phyloP scores from a whole-genome alignment of 1,140 invertebrate species.

The Radopholus similis region DNA sequence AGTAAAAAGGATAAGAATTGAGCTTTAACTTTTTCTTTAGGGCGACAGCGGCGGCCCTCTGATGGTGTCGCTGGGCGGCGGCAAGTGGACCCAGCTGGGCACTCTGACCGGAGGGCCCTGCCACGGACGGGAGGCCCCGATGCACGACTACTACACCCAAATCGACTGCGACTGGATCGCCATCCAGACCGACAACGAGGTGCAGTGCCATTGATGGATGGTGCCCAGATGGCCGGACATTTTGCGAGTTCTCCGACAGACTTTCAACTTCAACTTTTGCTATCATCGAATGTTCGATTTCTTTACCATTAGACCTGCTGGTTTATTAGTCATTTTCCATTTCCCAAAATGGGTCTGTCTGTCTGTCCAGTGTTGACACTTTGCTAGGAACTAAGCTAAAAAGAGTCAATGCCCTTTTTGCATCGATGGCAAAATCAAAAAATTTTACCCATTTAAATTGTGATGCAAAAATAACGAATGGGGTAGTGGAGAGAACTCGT shows the following conservation, averaged over 20 bases:
- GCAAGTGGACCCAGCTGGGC: constrained; percentile 6
- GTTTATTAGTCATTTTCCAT: background rate
- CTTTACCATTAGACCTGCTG: background rate
- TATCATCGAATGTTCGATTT: background rate
- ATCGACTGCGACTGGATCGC: constrained; percentile 18
- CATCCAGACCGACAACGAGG: constrained; percentile 11
- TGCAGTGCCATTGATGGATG: background rate
- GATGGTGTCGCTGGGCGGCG: background rate
- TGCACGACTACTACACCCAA: constrained; percentile 16
- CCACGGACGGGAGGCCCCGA: constrained; percentile 8
- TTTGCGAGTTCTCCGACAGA: no score
- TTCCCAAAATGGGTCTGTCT: no score
- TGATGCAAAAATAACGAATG: no score
- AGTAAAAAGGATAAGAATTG: no score
- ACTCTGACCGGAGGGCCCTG: constrained; percentile 12
- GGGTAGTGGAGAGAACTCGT: no score
- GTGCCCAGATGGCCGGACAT: background rate
- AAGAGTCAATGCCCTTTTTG: no score
- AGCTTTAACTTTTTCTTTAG: background rate
- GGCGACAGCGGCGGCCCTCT: background rate
- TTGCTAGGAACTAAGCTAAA: no score
- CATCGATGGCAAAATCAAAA: no score
- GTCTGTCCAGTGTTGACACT: no score
- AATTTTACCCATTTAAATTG: no score
- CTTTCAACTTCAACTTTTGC: no score